phyloP scores from a whole-genome alignment of 2,888 invertebrate genomes.

The Leptogaster cylindrica region DNA sequence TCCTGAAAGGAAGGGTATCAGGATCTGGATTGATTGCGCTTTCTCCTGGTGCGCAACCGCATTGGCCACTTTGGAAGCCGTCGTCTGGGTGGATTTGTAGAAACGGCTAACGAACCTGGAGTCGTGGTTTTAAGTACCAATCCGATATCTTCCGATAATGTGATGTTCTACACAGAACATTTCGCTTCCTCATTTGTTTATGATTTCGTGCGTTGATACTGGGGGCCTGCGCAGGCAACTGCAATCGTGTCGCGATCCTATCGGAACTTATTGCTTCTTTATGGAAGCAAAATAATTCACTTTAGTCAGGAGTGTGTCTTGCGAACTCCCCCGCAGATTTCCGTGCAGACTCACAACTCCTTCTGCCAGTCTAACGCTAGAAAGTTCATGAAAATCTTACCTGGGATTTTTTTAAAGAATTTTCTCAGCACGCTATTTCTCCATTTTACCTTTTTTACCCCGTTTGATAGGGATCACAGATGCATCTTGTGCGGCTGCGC shows the following conservation, averaged over 20 bases:
- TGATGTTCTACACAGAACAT: constrained; percentile 37
- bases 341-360: too few species aligned
- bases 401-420: neutral
- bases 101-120: constrained; percentile 37
- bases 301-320: too few species aligned
- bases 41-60: constrained; percentile 1
- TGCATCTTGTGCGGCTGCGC: too few species aligned
- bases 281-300: too few species aligned
- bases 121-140: constrained; percentile 42
- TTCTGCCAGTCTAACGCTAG: too few species aligned
- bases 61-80: neutral
- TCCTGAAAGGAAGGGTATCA: neutral
- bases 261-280: constrained; percentile 40
- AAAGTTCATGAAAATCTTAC: neutral
- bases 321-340: too few species aligned
- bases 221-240: neutral
- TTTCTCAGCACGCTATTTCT: too few species aligned
- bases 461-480: too few species aligned
- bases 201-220: constrained; percentile 44
- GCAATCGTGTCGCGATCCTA: constrained; percentile 28
- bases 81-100: constrained; percentile 17
- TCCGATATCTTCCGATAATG: constrained; percentile 39
- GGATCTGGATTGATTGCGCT: constrained; percentile 27
- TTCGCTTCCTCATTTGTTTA: constrained; percentile 43
- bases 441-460: too few species aligned